A percentile compares a stretch with the other conserved stretches of the same genome.
Conservation (phyloP, 2,113 vertebrate species). For the Noturus placidus region DNA sequence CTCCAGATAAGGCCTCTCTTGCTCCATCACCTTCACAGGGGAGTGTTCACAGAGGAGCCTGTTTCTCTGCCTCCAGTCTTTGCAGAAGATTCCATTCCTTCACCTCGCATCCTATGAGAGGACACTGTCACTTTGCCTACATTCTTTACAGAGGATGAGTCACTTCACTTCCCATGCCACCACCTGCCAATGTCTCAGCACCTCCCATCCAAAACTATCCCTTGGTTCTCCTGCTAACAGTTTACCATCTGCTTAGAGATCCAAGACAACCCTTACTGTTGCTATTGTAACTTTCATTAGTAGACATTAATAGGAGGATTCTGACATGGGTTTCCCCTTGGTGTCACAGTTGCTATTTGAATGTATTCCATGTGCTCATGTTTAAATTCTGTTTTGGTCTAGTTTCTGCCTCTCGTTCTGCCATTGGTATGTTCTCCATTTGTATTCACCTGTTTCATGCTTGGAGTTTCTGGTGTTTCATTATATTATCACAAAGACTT, state of each 20-base stretch:
- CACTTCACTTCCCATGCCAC: background rate
- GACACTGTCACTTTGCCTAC: background rate
- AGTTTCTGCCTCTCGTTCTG: background rate
- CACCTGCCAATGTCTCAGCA: background rate
- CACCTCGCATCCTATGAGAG: background rate
- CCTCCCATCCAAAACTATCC: background rate
- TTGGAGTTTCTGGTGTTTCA: background rate
- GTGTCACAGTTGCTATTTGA: background rate
- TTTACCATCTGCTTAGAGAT: background rate
- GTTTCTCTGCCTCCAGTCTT: background rate
- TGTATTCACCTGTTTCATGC: background rate
- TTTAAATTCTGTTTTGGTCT: background rate
- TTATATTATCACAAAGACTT: background rate
- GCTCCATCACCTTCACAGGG: background rate
- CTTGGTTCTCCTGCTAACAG: background rate
- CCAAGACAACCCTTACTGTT: background rate
- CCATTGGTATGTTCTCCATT: background rate
- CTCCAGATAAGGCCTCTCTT: background rate
- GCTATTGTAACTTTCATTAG: background rate
- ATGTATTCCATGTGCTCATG: background rate
- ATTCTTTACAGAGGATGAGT: background rate
- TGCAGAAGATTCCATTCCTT: background rate
- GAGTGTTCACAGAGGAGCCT: background rate
- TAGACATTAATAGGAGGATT: background rate
- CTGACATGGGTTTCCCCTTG: too few species aligned